Percentiles rank a stretch among this genome's conserved stretches.
phyloP scores from a whole-genome alignment of 2,113 vertebrate species.

The Caranx melampygus region DNA sequence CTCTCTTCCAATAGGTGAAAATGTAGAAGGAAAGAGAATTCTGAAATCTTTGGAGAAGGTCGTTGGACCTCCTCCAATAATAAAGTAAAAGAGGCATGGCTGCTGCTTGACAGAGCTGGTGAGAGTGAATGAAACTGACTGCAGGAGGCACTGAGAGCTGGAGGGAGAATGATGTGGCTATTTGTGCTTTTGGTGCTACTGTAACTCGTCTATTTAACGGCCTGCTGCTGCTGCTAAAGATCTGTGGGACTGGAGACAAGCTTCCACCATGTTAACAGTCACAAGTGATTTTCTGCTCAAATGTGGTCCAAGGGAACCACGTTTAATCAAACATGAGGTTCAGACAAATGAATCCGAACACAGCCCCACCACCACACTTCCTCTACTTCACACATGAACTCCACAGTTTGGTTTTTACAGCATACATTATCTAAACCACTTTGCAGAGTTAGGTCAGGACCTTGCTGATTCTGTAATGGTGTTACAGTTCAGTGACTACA shows the following conservation, averaged over 20 bases:
- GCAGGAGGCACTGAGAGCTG: constrained; percentile 2
- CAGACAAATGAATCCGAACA: not conserved
- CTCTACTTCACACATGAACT: too few relatives aligned
- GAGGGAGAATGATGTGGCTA: constrained; percentile 32
- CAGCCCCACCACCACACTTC: not conserved
- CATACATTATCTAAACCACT: too few relatives aligned
- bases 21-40: constrained; percentile 42
- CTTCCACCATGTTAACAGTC: constrained; percentile 54
- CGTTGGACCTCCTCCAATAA: constrained; percentile 44
- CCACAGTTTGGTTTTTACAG: too few relatives aligned
- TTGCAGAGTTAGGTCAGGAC: too few relatives aligned
- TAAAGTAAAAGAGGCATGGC: constrained; percentile 33
- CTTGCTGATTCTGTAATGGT: too few relatives aligned
- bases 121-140: constrained; percentile 12
- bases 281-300: constrained; percentile 45
- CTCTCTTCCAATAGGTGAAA: constrained; percentile 40
- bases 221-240: constrained; percentile 52
- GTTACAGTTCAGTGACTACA: too few relatives aligned
- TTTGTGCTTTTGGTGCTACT: constrained; percentile 38
- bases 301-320: not conserved
- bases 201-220: constrained; percentile 57
- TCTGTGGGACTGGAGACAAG: constrained; percentile 33
- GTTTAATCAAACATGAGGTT: not conserved
- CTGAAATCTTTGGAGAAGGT: constrained; percentile 34
- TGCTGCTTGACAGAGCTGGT: constrained; percentile 20